Base-by-base conservation (phyloP, 2,113 vertebrate species). In the Trichechus manatus region DNA sequence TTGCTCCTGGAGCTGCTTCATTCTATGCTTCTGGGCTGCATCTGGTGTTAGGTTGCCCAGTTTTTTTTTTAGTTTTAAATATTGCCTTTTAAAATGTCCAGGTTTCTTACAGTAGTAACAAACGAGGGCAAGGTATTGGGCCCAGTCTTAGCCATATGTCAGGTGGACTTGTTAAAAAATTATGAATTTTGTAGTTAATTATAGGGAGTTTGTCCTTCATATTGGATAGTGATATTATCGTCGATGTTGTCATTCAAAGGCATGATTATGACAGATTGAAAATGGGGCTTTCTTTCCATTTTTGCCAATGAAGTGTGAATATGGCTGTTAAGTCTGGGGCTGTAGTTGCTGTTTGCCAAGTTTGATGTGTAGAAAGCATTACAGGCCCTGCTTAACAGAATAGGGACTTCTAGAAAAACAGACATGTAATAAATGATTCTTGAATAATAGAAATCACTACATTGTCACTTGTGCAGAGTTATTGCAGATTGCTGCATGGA, bases 161-260 rank as follows among this genome's bases (percentile, higher is more conserved):
- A 10, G 47, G 47, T 47, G 47, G 47, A 47, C 47, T 47, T 47
- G 47, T 96, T 22, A 89, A 85, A 85, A 83, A 80, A 56, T 77
- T 84, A 79, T 74, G 31, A 94, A 84, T 5, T 79, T 86, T 94
- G 29, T 80, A 93, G 75, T 56, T 96, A 93, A 84, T 17, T 91
- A 42, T 33, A 87, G 56, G 59, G 31, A 79, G 29, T 82, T 95
- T 82, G 70, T 66, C 56, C 78, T 93, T 84, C 33, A 83, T 61
- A 88, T 70, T 9, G 42, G 61, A 59, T 27, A 78, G 6, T 79
- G 81, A 90, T 80, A 27, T 61, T 92, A 50, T 53, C 74, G n/a
- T 61, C 20, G 19, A 61, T 90, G 27, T 83, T 95, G 61, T 36
- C 39, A 77, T 61, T 93, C 47, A 66, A 47, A 36, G 72, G 72